Evolutionary conservation across 2,888 invertebrate species (phyloP).

Genomic region (Nephrocerus scutellatus): DNA sequence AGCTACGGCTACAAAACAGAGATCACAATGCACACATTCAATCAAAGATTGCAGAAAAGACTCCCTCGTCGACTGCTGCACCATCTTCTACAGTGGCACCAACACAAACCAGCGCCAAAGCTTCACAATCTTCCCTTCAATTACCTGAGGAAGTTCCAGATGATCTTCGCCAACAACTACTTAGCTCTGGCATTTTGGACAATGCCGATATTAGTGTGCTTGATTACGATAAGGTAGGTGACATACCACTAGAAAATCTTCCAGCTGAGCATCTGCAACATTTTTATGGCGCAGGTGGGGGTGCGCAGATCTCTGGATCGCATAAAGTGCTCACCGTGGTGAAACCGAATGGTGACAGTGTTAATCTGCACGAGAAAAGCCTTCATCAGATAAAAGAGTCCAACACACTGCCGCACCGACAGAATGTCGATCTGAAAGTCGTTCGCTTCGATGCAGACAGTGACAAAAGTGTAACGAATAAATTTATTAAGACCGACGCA

Average conservation of each 20-base stretch:
- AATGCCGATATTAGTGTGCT: conserved; percentile 82
- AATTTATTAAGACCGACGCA: conserved; percentile 64
- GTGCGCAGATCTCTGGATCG: conserved; percentile 62
- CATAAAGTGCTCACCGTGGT: conserved; percentile 63
- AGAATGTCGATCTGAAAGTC: conserved; percentile 75
- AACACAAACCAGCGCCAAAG: conserved; percentile 27
- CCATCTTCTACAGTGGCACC: conserved; percentile 16
- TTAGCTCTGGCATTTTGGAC: conserved; percentile 77
- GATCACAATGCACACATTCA: background rate
- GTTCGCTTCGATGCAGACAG: conserved; percentile 74
- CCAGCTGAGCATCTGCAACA: conserved; percentile 81
- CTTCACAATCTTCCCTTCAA: conserved; percentile 46
- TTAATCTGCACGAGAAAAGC: conserved; percentile 51
- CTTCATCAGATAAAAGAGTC: conserved; percentile 48
- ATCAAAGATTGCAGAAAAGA: conserved; percentile 15
- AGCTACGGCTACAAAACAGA: conserved; percentile 10
- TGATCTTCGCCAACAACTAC: conserved; percentile 71
- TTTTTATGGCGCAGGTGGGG: conserved; percentile 79
- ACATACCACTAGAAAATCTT: conserved; percentile 72
- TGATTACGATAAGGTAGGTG: conserved; percentile 83
- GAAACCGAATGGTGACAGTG: conserved; percentile 56
- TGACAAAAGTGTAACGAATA: conserved; percentile 64
- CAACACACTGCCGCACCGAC: conserved; percentile 47
- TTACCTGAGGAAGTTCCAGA: conserved; percentile 85
- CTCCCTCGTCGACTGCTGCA: conserved; percentile 1